Percentiles rank a stretch among this genome's conserved stretches.
Evolutionary conservation across 2,888 invertebrate genomes (phyloP).

Genomic region (Melitaea athalia): DNA sequence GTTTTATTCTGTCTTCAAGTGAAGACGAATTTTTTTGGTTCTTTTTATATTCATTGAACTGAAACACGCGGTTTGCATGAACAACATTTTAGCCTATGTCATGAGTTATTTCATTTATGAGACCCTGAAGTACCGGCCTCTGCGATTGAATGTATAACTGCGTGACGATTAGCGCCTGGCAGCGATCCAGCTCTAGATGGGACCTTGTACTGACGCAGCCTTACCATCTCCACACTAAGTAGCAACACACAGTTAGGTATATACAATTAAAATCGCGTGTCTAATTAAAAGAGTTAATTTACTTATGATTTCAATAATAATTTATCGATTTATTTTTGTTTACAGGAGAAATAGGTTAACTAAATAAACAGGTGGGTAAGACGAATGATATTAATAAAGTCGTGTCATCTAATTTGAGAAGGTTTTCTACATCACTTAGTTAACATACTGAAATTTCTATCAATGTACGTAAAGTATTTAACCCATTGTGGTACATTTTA

Average conservation of each 20-base stretch:
- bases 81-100: constrained; percentile 18
- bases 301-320: not conserved
- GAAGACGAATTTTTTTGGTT: constrained; percentile 3
- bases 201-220: constrained; percentile 55
- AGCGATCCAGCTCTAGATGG: constrained; percentile 57
- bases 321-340: too few species aligned
- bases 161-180: constrained; percentile 73
- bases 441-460: too few species aligned
- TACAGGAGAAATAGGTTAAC: too few species aligned
- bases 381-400: too few species aligned
- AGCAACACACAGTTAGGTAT: constrained; percentile 12
- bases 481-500: too few species aligned
- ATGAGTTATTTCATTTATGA: constrained; percentile 39
- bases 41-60: constrained; percentile 13
- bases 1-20: not conserved
- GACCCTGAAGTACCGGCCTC: constrained; percentile 39
- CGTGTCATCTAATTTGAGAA: too few species aligned
- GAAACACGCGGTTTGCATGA: constrained; percentile 13
- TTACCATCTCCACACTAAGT: constrained; percentile 32
- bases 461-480: too few species aligned
- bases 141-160: constrained; percentile 65
- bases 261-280: constrained; percentile 22
- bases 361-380: too few species aligned
- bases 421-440: too few species aligned
- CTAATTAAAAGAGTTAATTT: not conserved